phyloP scores from a whole-genome alignment of 53 echinoderm and acorn worm genomes.

The Echinarachnius parma region DNA sequence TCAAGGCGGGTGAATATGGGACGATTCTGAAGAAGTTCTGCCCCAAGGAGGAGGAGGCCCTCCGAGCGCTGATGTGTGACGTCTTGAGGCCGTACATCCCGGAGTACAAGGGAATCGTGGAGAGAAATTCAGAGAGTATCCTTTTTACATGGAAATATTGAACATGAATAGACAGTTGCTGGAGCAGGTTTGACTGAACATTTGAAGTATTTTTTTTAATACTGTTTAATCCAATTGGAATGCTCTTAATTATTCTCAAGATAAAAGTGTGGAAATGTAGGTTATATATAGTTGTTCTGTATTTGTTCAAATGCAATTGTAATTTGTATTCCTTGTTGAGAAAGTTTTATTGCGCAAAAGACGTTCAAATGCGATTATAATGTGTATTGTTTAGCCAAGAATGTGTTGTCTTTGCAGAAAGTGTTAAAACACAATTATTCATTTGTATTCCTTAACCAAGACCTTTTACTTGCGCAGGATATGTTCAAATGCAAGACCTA shows the following conservation, averaged over 20 bases:
- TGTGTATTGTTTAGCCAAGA: no score
- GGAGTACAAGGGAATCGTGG: conserved; percentile 89
- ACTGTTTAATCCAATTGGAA: neutral
- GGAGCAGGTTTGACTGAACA: no score
- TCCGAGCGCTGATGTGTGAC: conserved; percentile 72
- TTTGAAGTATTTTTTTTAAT: no score
- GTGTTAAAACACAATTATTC: no score
- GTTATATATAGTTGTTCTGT: no score
- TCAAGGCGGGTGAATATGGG: conserved; percentile 88
- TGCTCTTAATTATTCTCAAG: no score
- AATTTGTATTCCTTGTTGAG: no score
- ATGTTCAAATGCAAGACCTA: conserved; percentile 98
- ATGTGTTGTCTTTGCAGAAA: no score
- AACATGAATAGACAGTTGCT: neutral
- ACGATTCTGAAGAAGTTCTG: conserved; percentile 93
- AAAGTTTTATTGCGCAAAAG: no score
- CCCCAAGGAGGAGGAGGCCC: conserved; percentile 72
- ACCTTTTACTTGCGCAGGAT: conserved; percentile 58
- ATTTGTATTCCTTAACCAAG: conserved; percentile 32
- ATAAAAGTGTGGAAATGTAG: no score
- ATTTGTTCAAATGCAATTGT: no score
- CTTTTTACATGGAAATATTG: conserved; percentile 25
- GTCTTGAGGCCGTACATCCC: conserved; percentile 95
- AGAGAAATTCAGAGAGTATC: conserved; percentile 95
- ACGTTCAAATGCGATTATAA: no score